These are phyloP conservation scores for Apogon talboti DNA, from an alignment of 2,797 vertebrate genomes.

Conservation along the genomic window DNA sequence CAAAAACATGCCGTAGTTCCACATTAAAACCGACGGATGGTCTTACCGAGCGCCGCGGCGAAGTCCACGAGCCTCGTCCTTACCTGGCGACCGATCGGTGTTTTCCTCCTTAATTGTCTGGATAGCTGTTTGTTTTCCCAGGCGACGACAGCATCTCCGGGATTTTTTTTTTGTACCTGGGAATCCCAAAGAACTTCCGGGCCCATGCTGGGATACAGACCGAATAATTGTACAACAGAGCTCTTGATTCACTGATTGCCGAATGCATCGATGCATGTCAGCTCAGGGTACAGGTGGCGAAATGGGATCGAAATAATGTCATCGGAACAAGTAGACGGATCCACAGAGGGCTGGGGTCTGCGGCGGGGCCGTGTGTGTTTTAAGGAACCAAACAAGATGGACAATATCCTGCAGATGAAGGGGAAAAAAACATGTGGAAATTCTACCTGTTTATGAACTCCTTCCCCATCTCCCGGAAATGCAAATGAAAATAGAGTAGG, in stretches of 20 bases:
- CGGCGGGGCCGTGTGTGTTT: constrained; percentile 3
- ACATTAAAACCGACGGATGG: constrained; percentile 41
- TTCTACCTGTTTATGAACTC: constrained; percentile 2
- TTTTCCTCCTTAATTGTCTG: constrained; percentile 78
- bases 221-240: constrained; percentile 74
- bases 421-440: not conserved
- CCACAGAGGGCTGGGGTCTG: not conserved
- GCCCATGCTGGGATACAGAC: constrained; percentile 86
- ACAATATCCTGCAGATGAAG: not conserved
- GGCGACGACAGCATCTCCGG: constrained; percentile 88
- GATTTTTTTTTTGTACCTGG: constrained; percentile 82
- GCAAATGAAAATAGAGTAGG: constrained; percentile 6
- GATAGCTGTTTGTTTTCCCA: constrained; percentile 85
- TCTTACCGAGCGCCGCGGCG: constrained; percentile 52
- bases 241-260: constrained; percentile 73
- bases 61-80: constrained; percentile 55
- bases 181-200: constrained; percentile 88
- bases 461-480: constrained; percentile 20
- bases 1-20: constrained; percentile 67
- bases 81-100: constrained; percentile 81
- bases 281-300: constrained; percentile 33
- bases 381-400: not conserved
- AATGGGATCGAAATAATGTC: not conserved
- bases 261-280: constrained; percentile 82
- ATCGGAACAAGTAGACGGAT: not conserved